Base-by-base conservation (phyloP, 2,888 invertebrate species). In the Catocala nupta region DNA sequence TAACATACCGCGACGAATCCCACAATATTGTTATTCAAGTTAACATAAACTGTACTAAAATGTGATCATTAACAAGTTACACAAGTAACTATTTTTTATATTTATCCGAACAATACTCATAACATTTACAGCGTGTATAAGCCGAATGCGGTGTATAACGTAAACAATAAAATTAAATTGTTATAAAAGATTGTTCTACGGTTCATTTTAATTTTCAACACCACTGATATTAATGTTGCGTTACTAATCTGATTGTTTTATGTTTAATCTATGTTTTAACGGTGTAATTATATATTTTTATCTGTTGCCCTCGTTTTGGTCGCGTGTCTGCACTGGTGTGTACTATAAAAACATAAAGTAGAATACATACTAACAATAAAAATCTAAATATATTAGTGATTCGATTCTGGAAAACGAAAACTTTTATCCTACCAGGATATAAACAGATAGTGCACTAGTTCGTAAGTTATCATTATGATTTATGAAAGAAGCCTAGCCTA, bases 121-220 rank as follows among this genome's bases (percentile, higher is more conserved):
- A 51, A 39, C 13, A 36, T 34, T 36, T 36, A 25, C 44, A 8
- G 53, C 48, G 48, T 55, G 48, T 36, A 36, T 48, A 39, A 13
- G 36, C 16, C n/a, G 9, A 47, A 5, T 48, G 16, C 8, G n/a
- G 25, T 44, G 6, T 39, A 39, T 25, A 55, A 55, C 56, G 25
- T 39, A 44, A 51, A 54, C 49, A 59, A 54, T 49, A 49, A 54
- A 54, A 59, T 33, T 5, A 54, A 42, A 54, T 43, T 5, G 33
- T 54, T 54, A 34, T 12, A 49, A 47, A 42, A 36, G 47, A 53
- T 44, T 54, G 47, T 54, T 48, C 50, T 49, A 54, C 54, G 54
- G 42, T 34, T 52, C 25, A 53, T 49, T 50, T 49, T 5, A 16
- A 39, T 59, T 59, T 54, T 43, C 43, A 54, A 49, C 53, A 59